Evolutionary conservation across 2,888 invertebrate species (phyloP).

Genomic region (Leptura quadrifasciata): DNA sequence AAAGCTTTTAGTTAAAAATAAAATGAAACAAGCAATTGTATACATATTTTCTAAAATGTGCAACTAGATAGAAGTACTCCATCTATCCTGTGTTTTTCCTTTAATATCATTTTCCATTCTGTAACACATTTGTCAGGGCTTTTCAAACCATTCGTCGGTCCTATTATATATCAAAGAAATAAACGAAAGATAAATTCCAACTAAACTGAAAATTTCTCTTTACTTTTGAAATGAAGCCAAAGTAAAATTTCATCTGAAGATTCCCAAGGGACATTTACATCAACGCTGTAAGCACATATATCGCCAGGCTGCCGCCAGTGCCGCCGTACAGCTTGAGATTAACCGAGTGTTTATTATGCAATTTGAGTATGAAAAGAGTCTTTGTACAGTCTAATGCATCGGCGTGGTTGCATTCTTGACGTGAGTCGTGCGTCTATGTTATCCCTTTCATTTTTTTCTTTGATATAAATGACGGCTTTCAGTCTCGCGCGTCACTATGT

Average conservation of each 20-base stretch:
- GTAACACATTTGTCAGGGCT: too few relatives aligned
- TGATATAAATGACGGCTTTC: conserved; percentile 7
- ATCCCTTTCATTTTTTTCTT: neutral
- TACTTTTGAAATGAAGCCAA: neutral
- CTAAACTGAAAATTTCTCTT: neutral
- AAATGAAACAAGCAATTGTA: too few relatives aligned
- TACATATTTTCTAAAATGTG: too few relatives aligned
- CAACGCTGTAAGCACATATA: conserved; percentile 1
- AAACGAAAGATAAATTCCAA: neutral
- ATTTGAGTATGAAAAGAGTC: conserved; percentile 11
- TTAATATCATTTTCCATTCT: too few relatives aligned
- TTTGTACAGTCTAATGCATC: conserved; percentile 14
- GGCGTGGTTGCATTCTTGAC: conserved; percentile 10
- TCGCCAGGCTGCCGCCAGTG: conserved; percentile 22
- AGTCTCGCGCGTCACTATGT: neutral
- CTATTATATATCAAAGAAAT: neutral
- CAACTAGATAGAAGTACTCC: too few relatives aligned
- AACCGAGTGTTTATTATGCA: conserved; percentile 20
- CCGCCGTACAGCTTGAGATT: conserved; percentile 11
- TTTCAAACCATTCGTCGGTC: too few relatives aligned
- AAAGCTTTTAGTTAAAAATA: too few relatives aligned
- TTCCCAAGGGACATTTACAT: neutral
- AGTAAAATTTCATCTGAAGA: conserved; percentile 1
- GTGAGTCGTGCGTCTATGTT: conserved; percentile 20
- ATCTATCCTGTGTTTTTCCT: too few relatives aligned